These are phyloP conservation scores for Meloidogyne floridensis DNA, from an alignment of 1,140 invertebrate genomes.

Conservation along the genomic window DNA sequence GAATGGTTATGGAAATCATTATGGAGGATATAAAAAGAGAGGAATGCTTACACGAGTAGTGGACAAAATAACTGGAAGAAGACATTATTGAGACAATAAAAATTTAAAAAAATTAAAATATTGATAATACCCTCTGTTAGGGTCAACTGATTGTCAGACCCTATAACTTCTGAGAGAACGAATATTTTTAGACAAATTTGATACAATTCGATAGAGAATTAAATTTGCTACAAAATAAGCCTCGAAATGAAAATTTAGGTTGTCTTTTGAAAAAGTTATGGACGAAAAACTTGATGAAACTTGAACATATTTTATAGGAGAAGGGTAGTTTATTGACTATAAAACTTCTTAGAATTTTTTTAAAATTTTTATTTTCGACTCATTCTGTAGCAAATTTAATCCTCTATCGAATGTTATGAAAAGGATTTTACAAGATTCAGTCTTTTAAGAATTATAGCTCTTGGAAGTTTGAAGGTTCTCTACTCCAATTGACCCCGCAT, in stretches of 20 bases:
- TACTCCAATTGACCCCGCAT: too few species aligned
- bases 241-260: neutral
- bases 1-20: neutral
- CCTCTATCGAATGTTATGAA: too few species aligned
- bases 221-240: neutral
- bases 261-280: neutral
- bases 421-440: too few species aligned
- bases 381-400: too few species aligned
- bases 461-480: too few species aligned
- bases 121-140: neutral
- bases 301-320: too few species aligned
- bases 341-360: too few species aligned
- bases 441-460: too few species aligned
- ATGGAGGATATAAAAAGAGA: neutral
- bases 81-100: slow-evolving; percentile 14
- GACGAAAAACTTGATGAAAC: too few species aligned
- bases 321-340: too few species aligned
- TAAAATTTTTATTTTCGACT: too few species aligned
- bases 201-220: neutral
- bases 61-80: slow-evolving; percentile 19
- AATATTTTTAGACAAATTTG: neutral
- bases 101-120: neutral
- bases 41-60: slow-evolving; percentile 22
- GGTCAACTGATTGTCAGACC: neutral
- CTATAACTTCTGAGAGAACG: neutral